phyloP scores from a whole-genome alignment of 2,797 vertebrate genomes.

The Sternarchorhynchus goeldii region DNA sequence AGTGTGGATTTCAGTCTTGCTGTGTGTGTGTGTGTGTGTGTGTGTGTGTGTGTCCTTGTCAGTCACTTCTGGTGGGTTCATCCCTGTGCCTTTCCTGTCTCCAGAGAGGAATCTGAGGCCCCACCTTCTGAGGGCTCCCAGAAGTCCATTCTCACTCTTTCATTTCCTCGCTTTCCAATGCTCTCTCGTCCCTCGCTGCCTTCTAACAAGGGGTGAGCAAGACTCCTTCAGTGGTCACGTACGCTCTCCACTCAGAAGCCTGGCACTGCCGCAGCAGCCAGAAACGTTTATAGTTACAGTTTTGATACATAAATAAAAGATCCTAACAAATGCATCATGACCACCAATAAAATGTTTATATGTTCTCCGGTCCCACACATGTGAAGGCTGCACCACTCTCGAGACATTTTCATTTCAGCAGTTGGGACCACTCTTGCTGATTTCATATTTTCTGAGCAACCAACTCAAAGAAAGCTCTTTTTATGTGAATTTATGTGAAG shows the following conservation, averaged over 20 bases:
- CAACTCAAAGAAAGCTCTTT: background rate
- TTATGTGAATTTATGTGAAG: background rate
- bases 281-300: conserved; percentile 11
- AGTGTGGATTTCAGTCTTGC: conserved; percentile 74
- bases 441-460: background rate
- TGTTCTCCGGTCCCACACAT: too few relatives aligned
- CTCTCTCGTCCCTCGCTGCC: conserved; percentile 88
- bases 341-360: too few relatives aligned
- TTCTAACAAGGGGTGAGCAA: conserved; percentile 87
- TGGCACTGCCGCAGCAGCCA: background rate
- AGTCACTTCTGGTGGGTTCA: conserved; percentile 60
- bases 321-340: too few relatives aligned
- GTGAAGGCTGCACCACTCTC: background rate
- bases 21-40: conserved; percentile 62
- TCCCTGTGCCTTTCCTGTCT: conserved; percentile 72
- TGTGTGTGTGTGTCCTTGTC: conserved; percentile 39
- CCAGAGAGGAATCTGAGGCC: conserved; percentile 85
- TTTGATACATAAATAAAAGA: background rate
- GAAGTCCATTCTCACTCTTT: conserved; percentile 90
- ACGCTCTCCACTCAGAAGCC: conserved; percentile 20
- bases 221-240: conserved; percentile 61
- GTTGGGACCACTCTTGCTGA: background rate
- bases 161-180: conserved; percentile 89
- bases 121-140: conserved; percentile 84
- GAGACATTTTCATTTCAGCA: background rate